These are phyloP conservation scores for Leptodactylus fallax DNA, from an alignment of 2,797 vertebrate species.

Conservation along the genomic window DNA sequence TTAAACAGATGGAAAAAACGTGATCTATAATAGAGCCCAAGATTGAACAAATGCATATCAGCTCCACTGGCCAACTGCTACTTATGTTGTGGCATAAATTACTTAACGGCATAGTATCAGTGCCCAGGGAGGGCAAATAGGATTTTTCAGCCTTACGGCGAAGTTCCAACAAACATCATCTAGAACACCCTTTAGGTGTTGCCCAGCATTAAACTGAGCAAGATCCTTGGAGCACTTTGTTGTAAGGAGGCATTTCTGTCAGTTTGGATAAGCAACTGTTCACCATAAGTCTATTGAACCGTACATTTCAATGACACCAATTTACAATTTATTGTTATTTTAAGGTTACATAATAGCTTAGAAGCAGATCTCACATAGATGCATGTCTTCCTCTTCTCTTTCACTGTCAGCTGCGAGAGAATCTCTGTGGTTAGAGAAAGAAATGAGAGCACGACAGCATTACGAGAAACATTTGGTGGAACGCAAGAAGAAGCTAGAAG, in stretches of 20 bases:
- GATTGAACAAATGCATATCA: too few species aligned
- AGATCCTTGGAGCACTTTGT: neutral
- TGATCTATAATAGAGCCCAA: too few species aligned
- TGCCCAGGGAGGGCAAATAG: neutral
- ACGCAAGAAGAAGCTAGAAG: slow-evolving; percentile 85
- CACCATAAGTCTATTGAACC: neutral
- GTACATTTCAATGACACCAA: neutral
- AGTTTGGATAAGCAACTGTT: neutral
- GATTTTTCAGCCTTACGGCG: neutral
- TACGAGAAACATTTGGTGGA: slow-evolving; percentile 92
- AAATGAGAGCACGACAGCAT: slow-evolving; percentile 87
- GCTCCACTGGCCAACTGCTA: too few species aligned
- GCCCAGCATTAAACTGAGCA: neutral
- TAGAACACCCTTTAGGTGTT: neutral
- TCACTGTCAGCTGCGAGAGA: slow-evolving; percentile 84
- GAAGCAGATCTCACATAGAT: neutral
- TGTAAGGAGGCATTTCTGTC: slow-evolving; percentile 3
- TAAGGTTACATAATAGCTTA: neutral
- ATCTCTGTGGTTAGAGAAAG: slow-evolving; percentile 85
- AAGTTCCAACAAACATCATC: neutral
- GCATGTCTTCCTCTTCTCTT: neutral
- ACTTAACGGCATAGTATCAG: neutral
- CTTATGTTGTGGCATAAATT: too few species aligned
- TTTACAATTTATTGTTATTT: neutral
- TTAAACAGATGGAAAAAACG: too few species aligned